These are phyloP conservation scores for Clepsis dumicolana DNA, from an alignment of 2,888 invertebrate species.

Conservation along the genomic window DNA sequence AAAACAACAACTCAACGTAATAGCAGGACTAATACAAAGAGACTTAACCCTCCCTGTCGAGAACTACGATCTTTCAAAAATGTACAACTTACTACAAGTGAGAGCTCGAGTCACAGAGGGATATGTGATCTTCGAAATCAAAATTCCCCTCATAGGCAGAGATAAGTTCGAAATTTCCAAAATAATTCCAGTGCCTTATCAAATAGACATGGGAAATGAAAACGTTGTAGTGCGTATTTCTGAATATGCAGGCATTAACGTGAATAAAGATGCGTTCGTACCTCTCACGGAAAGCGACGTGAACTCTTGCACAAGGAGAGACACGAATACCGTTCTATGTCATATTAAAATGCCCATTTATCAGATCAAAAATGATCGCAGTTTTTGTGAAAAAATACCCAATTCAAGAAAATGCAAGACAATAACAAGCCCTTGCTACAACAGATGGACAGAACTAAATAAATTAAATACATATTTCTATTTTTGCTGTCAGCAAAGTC, in stretches of 20 bases:
- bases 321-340: not conserved
- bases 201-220: too few relatives aligned
- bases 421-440: too few relatives aligned
- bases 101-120: not conserved
- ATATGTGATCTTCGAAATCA: slow-evolving; percentile 14
- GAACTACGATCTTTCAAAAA: slow-evolving; percentile 5
- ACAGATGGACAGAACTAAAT: too few relatives aligned
- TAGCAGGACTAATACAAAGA: slow-evolving; percentile 30
- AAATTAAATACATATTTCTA: too few relatives aligned
- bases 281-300: not conserved
- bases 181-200: slow-evolving; percentile 25
- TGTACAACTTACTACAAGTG: not conserved
- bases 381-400: not conserved
- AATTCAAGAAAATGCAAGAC: too few relatives aligned
- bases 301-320: not conserved
- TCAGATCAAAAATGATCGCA: not conserved
- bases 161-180: slow-evolving; percentile 26
- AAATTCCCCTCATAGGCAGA: slow-evolving; percentile 24
- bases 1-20: slow-evolving; percentile 35
- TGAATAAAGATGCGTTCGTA: not conserved
- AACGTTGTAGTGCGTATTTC: too few relatives aligned
- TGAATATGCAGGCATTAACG: too few relatives aligned
- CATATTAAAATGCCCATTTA: not conserved
- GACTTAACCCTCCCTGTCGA: slow-evolving; percentile 35
- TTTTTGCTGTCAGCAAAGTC: too few relatives aligned